These are phyloP conservation scores for Callipepla californica DNA, from an alignment of 2,113 vertebrate species.

Conservation along the genomic window DNA sequence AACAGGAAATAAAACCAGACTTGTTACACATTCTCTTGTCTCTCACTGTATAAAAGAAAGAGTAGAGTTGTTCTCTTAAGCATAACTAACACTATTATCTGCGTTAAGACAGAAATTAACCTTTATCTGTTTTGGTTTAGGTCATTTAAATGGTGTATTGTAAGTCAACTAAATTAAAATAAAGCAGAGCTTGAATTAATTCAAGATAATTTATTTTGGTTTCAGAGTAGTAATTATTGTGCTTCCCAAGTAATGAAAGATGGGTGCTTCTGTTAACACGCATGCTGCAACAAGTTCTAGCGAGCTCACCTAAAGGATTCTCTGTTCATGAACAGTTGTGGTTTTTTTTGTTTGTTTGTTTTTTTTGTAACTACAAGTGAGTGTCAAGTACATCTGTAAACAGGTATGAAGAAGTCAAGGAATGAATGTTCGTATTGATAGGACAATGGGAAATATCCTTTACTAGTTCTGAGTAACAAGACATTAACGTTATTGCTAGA, in stretches of 20 bases:
- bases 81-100: neutral
- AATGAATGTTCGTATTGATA: neutral
- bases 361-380: neutral
- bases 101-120: neutral
- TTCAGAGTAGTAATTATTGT: neutral
- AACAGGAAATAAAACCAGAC: neutral
- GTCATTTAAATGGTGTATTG: neutral
- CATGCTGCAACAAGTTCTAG: neutral
- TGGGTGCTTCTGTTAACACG: neutral
- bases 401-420: neutral
- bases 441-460: conserved; percentile 33
- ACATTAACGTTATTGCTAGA: conserved; percentile 35
- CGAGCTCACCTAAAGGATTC: neutral
- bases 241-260: neutral
- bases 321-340: neutral
- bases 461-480: conserved; percentile 15
- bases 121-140: neutral
- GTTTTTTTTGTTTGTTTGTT: too few relatives aligned
- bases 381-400: neutral
- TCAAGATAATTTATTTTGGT: neutral
- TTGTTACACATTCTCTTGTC: neutral
- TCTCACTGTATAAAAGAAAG: neutral
- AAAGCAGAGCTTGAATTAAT: neutral
- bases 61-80: neutral
- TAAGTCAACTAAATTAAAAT: neutral